Percentiles rank a stretch among this genome's conserved stretches.
Evolutionary conservation across 2,888 invertebrate genomes (phyloP).

Genomic region (Therioaphis trifolii): DNA sequence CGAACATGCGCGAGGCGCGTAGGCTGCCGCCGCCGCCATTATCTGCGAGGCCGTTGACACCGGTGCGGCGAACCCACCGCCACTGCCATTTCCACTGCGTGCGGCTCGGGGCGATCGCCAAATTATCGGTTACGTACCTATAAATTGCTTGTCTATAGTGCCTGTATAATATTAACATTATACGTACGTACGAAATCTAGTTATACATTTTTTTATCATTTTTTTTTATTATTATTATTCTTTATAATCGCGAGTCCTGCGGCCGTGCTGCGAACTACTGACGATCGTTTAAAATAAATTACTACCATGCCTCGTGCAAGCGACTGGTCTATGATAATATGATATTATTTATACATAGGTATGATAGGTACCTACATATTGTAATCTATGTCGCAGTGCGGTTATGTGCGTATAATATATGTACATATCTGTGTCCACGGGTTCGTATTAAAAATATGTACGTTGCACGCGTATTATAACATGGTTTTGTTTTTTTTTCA

Average conservation of each 20-base stretch:
- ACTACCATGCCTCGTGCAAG: background rate
- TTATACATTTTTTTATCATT: background rate
- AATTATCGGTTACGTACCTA: constrained; percentile 51
- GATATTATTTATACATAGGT: no score
- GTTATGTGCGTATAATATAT: no score
- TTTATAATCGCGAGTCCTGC: background rate
- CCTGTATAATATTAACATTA: no score
- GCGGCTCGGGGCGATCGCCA: constrained; percentile 50
- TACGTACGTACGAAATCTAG: constrained; percentile 32
- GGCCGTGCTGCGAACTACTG: background rate
- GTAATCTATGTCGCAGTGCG: no score
- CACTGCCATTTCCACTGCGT: background rate
- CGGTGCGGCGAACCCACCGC: constrained; percentile 25
- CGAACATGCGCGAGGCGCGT: constrained; percentile 47
- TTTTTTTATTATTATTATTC: background rate
- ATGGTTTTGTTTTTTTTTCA: no score
- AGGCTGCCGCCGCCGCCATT: constrained; percentile 42
- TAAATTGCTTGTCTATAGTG: background rate
- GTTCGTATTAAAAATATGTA: no score
- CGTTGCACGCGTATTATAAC: no score
- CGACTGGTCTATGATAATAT: no score
- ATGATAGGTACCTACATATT: no score
- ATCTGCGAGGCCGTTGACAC: constrained; percentile 62
- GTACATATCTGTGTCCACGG: no score
- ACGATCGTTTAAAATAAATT: background rate